Evolutionary conservation across 2,888 invertebrate genomes (phyloP), one percentile per base, ranked within the genome.

Genomic region (Philaethria dido): DNA sequence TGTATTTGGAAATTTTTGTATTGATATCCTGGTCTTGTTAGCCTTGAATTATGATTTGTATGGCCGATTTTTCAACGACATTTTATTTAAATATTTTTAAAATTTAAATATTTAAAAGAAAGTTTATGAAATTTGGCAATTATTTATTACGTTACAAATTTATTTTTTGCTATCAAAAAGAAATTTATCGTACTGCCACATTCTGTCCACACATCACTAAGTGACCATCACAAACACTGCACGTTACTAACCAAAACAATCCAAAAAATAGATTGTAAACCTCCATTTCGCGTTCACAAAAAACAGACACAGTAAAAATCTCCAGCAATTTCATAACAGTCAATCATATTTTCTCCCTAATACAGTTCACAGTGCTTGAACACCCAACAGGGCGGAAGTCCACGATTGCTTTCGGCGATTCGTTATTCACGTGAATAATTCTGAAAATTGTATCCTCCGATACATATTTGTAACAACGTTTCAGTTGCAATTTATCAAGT

Each of bases 391-490:
- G 16, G 60, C 13, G 45, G 29, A 33, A 45, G 29, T 14, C 14
- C 45, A 1, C 13, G 62, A 42, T 48, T 54, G 62, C 18, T 54
- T 33, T 48, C 61, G 47, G 62, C 55, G 45, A 62, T 62, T 57
- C 39, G 62, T 42, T 66, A 48, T 22, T 20, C 66, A 62, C 62
- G 29, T 55, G 62, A 62, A 45, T 48, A 18, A n/a, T 25, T 55
- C 11, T 25, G 25, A 25, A 62, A 66, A 55, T 57, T 47, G 45
- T 47, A 42, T 57, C 11, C 11, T 39, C 20, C 16, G 16, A 6
- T 55, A 25, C 25, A 29, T 29, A 45, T 60, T 44, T 18, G 59
- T 13, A 59, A 59, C 25, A 57, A 42, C 22, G 18, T 42, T 39
- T 9, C n/a, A 16, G n/a, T 16, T 25, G 22, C 57, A 42, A 25